Evolutionary conservation across 2,797 vertebrate species (phyloP), one percentile per base, ranked within the genome.

Genomic region (Enteromius thamalakanensis): DNA sequence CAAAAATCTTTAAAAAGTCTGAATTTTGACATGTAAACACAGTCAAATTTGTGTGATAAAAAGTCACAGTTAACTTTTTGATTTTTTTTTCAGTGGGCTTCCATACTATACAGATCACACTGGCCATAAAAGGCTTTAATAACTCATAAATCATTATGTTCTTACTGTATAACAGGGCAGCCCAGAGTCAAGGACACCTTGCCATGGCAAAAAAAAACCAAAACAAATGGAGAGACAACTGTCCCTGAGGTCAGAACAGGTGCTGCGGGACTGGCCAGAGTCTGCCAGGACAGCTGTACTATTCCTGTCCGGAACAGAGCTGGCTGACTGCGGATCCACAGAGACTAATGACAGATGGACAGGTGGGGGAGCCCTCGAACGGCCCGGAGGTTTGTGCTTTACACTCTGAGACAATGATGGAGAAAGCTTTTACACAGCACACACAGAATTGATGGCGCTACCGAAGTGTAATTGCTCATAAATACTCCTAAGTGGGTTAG

Each of bases 181-280:
- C 62, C 47, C 68, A 29, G 78, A 86, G 70, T 67, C 19, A 81
- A 82, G 80, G 86, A 62, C 72, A 76, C 77, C 80, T 55, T 71
- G 71, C 72, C 74, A 40, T 49, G 15, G 49, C 40, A 49, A 42
- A 45, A 53, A 47, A 45, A 60, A 40, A 0, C 34, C 37, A 64
- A 62, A 85, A 83, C 72, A 78, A 86, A 85, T 76, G 47, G 62
- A 80, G 78, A 83, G 87, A 89, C 91, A 90, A 89, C 75, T 70
- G 83, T 88, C 86, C 87, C 86, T 58, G 87, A 85, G 89, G 91
- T 85, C 78, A 65, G 62, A 92, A 91, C 91, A 93, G 91, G 89
- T 93, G 91, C 85, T 72, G 17, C 17, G 8, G 76, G 76, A 79
- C 37, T n/a, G 40, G 53, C 51, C 65, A 29, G 29, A n/a, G 76